phyloP scores from a whole-genome alignment of 2,797 vertebrate species.

The Echeneis naucrates region DNA sequence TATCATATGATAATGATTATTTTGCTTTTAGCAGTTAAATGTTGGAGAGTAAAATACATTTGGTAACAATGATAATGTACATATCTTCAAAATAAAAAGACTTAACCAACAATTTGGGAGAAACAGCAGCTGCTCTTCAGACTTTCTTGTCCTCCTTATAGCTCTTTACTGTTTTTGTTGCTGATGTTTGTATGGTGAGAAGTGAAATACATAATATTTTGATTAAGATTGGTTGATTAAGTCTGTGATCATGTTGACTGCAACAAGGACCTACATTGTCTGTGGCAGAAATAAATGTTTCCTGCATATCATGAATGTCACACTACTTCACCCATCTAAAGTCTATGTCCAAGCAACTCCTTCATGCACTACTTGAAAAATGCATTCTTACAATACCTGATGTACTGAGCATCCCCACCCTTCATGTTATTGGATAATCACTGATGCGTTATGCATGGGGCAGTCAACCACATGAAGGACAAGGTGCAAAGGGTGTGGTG shows the following conservation, averaged over 20 bases:
- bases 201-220: too few species aligned
- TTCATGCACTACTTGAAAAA: background rate
- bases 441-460: constrained; percentile 48
- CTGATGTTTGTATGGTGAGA: too few species aligned
- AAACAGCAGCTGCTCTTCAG: background rate
- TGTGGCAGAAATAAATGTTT: background rate
- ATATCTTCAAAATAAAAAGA: too few species aligned
- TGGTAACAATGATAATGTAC: too few species aligned
- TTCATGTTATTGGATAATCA: constrained; percentile 44
- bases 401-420: constrained; percentile 32
- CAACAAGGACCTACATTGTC: too few species aligned
- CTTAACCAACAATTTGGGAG: background rate
- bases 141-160: background rate
- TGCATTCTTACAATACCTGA: constrained; percentile 3
- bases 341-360: constrained; percentile 13
- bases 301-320: background rate
- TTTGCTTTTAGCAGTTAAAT: too few species aligned
- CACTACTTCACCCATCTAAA: background rate
- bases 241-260: too few species aligned
- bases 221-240: too few species aligned
- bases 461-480: constrained; percentile 45
- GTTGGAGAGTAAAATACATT: background rate
- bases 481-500: constrained; percentile 62
- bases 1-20: too few species aligned
- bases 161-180: too few species aligned